phyloP scores from a whole-genome alignment of 2,797 vertebrate species.

The Esox masquinongy region DNA sequence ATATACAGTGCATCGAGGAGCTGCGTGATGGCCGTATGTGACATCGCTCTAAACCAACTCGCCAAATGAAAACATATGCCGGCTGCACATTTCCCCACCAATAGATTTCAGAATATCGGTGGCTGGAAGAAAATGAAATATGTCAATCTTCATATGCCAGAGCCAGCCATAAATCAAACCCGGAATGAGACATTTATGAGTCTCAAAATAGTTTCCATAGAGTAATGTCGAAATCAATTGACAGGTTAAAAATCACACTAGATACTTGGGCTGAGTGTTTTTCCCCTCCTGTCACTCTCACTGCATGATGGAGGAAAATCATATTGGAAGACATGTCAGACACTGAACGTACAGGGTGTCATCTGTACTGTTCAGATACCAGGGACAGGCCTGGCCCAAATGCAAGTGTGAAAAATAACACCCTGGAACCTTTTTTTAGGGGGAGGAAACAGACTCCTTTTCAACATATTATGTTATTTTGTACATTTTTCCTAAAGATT shows the following conservation, averaged over 20 bases:
- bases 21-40: constrained; percentile 43
- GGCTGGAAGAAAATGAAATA: constrained; percentile 53
- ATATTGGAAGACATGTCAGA: not conserved
- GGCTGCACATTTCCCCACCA: constrained; percentile 49
- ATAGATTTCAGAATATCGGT: constrained; percentile 35
- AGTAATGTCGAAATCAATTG: constrained; percentile 36
- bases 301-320: not conserved
- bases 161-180: constrained; percentile 16
- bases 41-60: constrained; percentile 54
- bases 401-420: not conserved
- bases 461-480: not conserved
- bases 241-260: constrained; percentile 33
- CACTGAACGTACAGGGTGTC: not conserved
- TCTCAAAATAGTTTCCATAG: constrained; percentile 37
- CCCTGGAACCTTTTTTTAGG: not conserved
- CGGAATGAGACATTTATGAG: constrained; percentile 30
- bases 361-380: not conserved
- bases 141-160: constrained; percentile 57
- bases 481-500: too few relatives aligned
- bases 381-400: not conserved
- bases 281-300: constrained; percentile 19
- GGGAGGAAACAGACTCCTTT: not conserved
- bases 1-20: constrained; percentile 22
- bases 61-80: constrained; percentile 56
- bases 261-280: constrained; percentile 26